Base-by-base conservation (phyloP, 2,888 invertebrate species). In the Apodemia duryi region DNA sequence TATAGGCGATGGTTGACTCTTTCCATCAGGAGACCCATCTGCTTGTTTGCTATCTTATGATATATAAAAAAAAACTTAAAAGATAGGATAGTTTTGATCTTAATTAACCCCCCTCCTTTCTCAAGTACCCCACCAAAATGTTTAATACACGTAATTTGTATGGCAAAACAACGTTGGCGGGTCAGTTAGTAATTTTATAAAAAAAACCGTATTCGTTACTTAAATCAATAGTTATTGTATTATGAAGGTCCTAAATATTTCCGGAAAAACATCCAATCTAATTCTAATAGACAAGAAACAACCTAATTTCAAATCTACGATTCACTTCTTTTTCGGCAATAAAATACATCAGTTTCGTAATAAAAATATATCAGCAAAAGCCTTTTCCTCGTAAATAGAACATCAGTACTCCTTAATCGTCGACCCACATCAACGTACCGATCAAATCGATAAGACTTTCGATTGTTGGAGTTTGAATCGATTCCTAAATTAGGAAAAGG, bases 401-500 rank as follows among this genome's bases (percentile, higher is more conserved):
- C 57, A 57, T 57, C 57, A 57, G 57, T 29, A 57, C 29, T 57
- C 57, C 57, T 57, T 57, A 57, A 57, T 57, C 57, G 57, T 11
- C 57, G 57, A 57, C 57, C 57, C 57, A 29, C 57, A 32, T 57
- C 57, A 57, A 29, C 57, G 57, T 32, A 13, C 57, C 57, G 57
- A 32, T 32, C 32, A 28, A 57, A 32, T 57, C 57, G 57, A 49
- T 49, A 49, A 3, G n/a, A n/a, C 49, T 43, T 43, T 49, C 49
- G 49, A 49, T 11, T 43, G 43, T 60, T 60, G 64, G 49, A 49
- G 51, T 65, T 28, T 41, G 61, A 65, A 38, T 61, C 51, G 51
- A 51, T 49, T 65, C 21, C 13, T 29, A 61, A 65, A 51, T 65
- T 65, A 65, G 52, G 41, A 52, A 65, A 62, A 65, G 65, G 38